Percentiles rank a stretch among this genome's conserved stretches.
Evolutionary conservation across 2,113 vertebrate genomes (phyloP).

Genomic region (Austrofundulus limnaeus): DNA sequence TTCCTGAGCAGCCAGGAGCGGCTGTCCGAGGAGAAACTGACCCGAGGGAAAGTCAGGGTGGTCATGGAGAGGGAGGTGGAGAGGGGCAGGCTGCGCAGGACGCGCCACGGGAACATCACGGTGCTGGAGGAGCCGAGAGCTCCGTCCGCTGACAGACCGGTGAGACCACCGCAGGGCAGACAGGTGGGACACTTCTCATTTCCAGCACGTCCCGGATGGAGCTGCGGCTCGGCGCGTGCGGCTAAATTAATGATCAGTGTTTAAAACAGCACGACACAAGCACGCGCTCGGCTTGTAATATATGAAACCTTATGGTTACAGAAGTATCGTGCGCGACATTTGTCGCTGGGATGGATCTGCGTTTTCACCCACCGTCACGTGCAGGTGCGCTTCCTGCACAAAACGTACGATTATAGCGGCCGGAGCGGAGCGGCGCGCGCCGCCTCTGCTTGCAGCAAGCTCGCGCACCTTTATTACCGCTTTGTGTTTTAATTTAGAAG

Average conservation of each 20-base stretch:
- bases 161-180: slow-evolving; percentile 70
- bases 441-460: slow-evolving; percentile 33
- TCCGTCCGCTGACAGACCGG: slow-evolving; percentile 51
- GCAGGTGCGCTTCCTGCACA: slow-evolving; percentile 56
- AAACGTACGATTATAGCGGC: slow-evolving; percentile 56
- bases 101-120: slow-evolving; percentile 83
- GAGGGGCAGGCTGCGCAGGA: slow-evolving; percentile 81
- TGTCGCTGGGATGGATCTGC: slow-evolving; percentile 13
- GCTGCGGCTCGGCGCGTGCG: slow-evolving; percentile 6
- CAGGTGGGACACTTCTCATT: slow-evolving; percentile 76
- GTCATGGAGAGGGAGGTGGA: slow-evolving; percentile 83
- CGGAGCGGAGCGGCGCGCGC: slow-evolving; percentile 37
- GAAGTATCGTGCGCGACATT: slow-evolving; percentile 3
- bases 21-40: slow-evolving; percentile 77
- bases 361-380: slow-evolving; percentile 6
- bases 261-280: slow-evolving; percentile 8
- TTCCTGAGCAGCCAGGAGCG: slow-evolving; percentile 73
- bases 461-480: slow-evolving; percentile 3
- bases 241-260: slow-evolving; percentile 45
- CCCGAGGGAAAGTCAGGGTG: slow-evolving; percentile 83
- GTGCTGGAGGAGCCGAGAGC: slow-evolving; percentile 47
- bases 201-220: slow-evolving; percentile 61
- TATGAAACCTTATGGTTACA: background rate
- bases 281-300: slow-evolving; percentile 22
- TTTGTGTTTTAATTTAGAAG: background rate